Evolutionary conservation across 2,113 vertebrate species (phyloP).

Genomic region (Sterna hirundo): DNA sequence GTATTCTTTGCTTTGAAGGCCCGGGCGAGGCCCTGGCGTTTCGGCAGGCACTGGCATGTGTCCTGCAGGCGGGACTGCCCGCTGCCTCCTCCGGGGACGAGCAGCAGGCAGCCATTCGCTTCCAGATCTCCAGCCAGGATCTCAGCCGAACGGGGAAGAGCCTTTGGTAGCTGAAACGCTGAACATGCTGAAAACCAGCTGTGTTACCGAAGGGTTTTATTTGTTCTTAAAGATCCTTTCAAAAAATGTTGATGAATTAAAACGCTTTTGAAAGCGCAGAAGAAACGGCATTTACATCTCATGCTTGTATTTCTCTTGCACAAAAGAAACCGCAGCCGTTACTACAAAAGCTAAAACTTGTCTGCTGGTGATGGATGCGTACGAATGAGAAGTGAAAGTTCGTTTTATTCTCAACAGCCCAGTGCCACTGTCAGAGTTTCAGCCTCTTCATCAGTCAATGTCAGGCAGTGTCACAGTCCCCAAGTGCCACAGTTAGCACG

Average conservation of each 20-base stretch:
- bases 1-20: not conserved
- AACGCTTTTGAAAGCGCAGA: not conserved
- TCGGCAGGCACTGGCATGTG: not conserved
- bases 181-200: constrained; percentile 1
- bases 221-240: not conserved
- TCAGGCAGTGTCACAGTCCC: not conserved
- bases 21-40: not conserved
- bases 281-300: not conserved
- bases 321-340: not conserved
- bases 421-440: not conserved
- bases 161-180: not conserved
- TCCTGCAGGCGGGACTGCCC: not conserved
- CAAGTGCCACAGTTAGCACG: not conserved
- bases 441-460: constrained; percentile 39
- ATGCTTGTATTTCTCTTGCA: not conserved
- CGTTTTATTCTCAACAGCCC: not conserved
- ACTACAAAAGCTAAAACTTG: not conserved
- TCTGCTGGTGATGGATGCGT: constrained; percentile 28
- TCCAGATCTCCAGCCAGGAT: not conserved
- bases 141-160: not conserved
- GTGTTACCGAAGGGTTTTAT: not conserved
- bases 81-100: not conserved
- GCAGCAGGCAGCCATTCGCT: not conserved
- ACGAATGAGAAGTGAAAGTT: not conserved
- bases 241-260: not conserved